Evolutionary conservation across 2,888 invertebrate species (phyloP).

Genomic region (Gortyna flavago): DNA sequence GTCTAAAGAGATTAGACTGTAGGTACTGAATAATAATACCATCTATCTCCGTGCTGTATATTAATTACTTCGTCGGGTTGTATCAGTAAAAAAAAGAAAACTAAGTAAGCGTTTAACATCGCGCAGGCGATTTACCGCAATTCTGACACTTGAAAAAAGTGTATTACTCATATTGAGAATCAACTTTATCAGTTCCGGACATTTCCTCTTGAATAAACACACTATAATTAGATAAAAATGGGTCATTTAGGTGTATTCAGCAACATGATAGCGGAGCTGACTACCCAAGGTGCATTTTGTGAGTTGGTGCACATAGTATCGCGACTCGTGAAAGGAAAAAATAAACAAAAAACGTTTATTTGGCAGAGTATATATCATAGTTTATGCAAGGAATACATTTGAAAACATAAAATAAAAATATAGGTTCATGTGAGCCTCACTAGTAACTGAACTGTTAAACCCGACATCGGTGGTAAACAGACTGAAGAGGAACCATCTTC

Average conservation of each 20-base stretch:
- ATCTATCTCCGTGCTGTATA: not conserved
- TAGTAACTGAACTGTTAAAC: too few relatives aligned
- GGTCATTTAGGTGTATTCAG: not conserved
- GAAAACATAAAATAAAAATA: too few relatives aligned
- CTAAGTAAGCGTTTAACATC: not conserved
- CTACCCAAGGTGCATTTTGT: too few relatives aligned
- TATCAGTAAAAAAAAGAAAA: not conserved
- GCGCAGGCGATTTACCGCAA: not conserved
- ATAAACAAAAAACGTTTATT: too few relatives aligned
- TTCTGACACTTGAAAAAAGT: not conserved
- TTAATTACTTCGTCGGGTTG: not conserved
- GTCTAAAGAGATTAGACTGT: not conserved
- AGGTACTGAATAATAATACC: constrained; percentile 2
- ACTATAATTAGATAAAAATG: not conserved
- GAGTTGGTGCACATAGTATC: too few relatives aligned
- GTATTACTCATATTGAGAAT: not conserved
- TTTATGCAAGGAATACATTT: too few relatives aligned
- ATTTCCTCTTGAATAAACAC: not conserved
- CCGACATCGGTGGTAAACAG: too few relatives aligned
- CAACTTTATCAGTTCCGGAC: not conserved
- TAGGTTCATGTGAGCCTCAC: too few relatives aligned
- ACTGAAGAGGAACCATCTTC: too few relatives aligned
- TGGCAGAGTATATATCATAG: too few relatives aligned
- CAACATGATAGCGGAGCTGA: too few relatives aligned
- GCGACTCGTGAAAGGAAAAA: too few relatives aligned